These are phyloP conservation scores for Ceriagrion tenellum DNA, from an alignment of 2,888 invertebrate species.

Conservation along the genomic window DNA sequence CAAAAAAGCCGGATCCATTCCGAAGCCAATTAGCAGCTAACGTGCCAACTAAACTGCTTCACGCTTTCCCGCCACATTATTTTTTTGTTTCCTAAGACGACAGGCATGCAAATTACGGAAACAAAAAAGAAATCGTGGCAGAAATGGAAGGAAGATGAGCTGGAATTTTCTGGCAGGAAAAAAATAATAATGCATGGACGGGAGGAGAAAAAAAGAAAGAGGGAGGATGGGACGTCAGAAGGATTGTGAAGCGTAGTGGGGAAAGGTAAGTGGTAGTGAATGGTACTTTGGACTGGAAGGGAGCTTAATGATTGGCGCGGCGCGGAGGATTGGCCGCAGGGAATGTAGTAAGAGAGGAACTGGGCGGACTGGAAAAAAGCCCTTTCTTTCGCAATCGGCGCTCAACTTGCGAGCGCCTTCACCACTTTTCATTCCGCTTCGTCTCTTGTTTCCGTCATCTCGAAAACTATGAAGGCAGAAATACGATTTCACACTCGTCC, in stretches of 20 bases:
- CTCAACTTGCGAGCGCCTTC: conserved; percentile 1
- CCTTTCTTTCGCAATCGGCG: not conserved
- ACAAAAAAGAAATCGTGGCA: not conserved
- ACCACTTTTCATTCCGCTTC: not conserved
- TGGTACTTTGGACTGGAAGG: not conserved
- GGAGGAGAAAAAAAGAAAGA: not conserved
- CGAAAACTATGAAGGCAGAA: not conserved
- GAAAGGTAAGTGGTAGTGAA: not conserved
- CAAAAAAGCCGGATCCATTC: conserved; percentile 45
- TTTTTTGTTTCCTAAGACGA: conserved; percentile 48
- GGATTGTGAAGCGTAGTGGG: not conserved
- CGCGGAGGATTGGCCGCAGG: not conserved
- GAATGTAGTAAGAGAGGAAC: not conserved
- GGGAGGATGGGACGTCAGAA: not conserved
- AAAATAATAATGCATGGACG: not conserved
- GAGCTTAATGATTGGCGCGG: not conserved
- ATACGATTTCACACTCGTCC: conserved; percentile 11
- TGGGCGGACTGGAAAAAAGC: not conserved
- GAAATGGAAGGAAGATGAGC: conserved; percentile 29
- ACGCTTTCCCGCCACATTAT: not conserved
- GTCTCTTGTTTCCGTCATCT: not conserved
- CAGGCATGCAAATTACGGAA: conserved; percentile 39
- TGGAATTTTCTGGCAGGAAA: not conserved
- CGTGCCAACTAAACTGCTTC: conserved; percentile 59
- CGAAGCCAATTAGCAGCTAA: conserved; percentile 46